Conservation (phyloP, 1,140 invertebrate species). For the Drosophila lowei region DNA sequence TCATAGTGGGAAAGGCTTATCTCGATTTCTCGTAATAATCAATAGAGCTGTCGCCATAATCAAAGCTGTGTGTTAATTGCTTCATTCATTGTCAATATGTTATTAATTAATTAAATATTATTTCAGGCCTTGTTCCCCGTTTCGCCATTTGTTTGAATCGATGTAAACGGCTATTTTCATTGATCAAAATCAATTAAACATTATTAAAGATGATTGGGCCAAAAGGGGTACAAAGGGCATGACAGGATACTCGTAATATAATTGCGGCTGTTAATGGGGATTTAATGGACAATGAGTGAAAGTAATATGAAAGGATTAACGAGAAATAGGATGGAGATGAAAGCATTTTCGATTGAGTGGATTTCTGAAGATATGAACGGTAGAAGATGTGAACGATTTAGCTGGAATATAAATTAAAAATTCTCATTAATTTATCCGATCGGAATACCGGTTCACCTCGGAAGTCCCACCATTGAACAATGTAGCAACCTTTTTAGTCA, state of each 20-base stretch:
- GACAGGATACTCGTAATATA: constrained; percentile 18
- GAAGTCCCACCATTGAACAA: not conserved
- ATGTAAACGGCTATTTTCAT: constrained; percentile 39
- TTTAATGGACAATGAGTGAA: constrained; percentile 34
- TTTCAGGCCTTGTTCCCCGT: constrained; percentile 35
- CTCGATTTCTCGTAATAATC: constrained; percentile 32
- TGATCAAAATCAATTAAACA: constrained; percentile 63
- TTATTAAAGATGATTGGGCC: constrained; percentile 47
- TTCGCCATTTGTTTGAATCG: constrained; percentile 19
- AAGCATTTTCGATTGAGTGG: no score
- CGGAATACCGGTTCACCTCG: no score
- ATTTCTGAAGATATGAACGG: no score
- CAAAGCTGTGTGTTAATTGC: constrained; percentile 75
- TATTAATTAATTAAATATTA: constrained; percentile 71
- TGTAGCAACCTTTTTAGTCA: not conserved
- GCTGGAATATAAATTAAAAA: no score
- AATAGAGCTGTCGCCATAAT: constrained; percentile 51
- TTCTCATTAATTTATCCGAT: no score
- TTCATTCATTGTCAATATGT: constrained; percentile 65
- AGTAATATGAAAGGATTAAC: not conserved
- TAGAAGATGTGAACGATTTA: no score
- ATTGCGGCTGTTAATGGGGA: constrained; percentile 44
- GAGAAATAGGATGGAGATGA: no score
- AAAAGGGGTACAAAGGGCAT: not conserved
- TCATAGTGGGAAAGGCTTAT: constrained; percentile 38